phyloP scores from a whole-genome alignment of 2,888 invertebrate species.

The Chrysina gloriosa region DNA sequence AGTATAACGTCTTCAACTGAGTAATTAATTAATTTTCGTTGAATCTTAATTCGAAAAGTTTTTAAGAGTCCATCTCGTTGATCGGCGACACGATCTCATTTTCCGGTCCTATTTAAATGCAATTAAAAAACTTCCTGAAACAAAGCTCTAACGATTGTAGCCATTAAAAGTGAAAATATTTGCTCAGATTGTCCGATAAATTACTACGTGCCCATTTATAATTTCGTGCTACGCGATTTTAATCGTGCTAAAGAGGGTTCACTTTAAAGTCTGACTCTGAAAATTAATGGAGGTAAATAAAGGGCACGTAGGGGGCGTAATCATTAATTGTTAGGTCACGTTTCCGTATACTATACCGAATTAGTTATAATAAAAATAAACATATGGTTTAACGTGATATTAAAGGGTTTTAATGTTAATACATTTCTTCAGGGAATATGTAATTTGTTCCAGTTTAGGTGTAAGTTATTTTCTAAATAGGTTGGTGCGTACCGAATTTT shows the following conservation, averaged over 20 bases:
- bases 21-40: conserved; percentile 13
- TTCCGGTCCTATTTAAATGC: conserved; percentile 25
- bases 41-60: conserved; percentile 19
- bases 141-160: conserved; percentile 28
- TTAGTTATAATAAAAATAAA: conserved; percentile 34
- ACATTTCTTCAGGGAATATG: background rate
- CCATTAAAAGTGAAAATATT: conserved; percentile 34
- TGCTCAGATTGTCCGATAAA: conserved; percentile 30
- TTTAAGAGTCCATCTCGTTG: conserved; percentile 12
- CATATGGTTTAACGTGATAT: conserved; percentile 17
- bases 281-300: conserved; percentile 27
- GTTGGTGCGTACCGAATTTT: no score
- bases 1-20: background rate
- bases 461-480: background rate
- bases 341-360: conserved; percentile 17
- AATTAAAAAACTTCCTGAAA: conserved; percentile 36
- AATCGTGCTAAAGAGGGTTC: conserved; percentile 26
- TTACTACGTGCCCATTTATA: conserved; percentile 31
- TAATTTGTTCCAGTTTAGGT: no score
- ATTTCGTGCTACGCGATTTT: conserved; percentile 23
- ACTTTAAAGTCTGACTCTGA: conserved; percentile 15
- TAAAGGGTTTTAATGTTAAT: conserved; percentile 5
- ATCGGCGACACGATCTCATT: conserved; percentile 19
- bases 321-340: conserved; percentile 28
- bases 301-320: background rate